Base-by-base conservation (phyloP, 2,797 vertebrate genomes). In the Ctenopoma multispine region DNA sequence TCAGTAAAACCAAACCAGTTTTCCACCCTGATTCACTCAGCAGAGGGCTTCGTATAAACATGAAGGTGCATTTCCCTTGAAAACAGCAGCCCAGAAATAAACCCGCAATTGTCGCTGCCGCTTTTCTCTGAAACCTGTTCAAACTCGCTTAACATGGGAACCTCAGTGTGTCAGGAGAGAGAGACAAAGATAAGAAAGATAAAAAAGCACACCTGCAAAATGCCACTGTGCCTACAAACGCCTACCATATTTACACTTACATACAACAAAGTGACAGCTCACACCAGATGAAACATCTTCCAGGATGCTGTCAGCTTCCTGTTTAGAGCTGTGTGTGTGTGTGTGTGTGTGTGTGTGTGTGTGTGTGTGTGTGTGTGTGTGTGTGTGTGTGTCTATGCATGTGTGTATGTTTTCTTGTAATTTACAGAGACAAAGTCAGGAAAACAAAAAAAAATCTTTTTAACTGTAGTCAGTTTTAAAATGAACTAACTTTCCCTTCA, bases 1-100 rank as follows among this genome's bases (percentile, higher is more conserved):
- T n/a, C 63, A 43, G 62, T 58, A 55, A 82, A 85, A 77, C n/a
- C 55, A 85, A 81, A 69, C 80, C 82, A 78, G 84, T 81, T 86
- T 73, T 77, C 60, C 40, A 15, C 6, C 31, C 50, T 2, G 58
- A 58, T 63, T 57, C 56, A 48, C 31, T 34, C 21, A 0, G 18
- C 3, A 0, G 27, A 72, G 66, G 38, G 43, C 21, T 80, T 54
- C 7, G 23, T 43, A 65, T 62, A 23, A 84, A 85, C 72, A 77
- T 53, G 72, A 72, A 80, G 63, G 49, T 46, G 47, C 44, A 7
- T 48, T 73, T 66, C 43, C 67, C 60, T 38, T 46, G 54, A 76
- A 38, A 64, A 56, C 61, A 24, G 47, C n/a, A 0, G 62, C 48
- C 63, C 58, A 60, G 50, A 83, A 79, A 46, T 78, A 74, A 83